Evolutionary conservation across 2,113 vertebrate genomes (phyloP), one percentile per base, ranked within the genome.

Genomic region (Oriolus oriolus): DNA sequence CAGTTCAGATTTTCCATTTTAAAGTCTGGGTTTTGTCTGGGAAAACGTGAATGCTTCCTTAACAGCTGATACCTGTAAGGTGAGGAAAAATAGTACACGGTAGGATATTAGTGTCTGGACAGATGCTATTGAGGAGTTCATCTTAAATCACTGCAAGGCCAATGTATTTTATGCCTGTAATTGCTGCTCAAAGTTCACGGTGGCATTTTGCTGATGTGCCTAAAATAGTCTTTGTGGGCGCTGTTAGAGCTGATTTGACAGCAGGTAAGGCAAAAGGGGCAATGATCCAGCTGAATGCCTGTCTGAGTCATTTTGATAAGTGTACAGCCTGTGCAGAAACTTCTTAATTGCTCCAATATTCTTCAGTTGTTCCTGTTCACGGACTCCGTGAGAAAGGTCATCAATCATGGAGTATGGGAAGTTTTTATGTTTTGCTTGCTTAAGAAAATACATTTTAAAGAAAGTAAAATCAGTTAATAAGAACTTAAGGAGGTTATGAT

Each of bases 171-270:
- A 86, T 27, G n/a, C 91, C 93, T 96, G 31, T 97, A 98, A 98
- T 96, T 98, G 96, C 97, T 92, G 85, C 94, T 97, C 82, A 97
- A 97, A 97, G 97, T 97, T 98, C 97, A 97, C 22, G 3, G 91
- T 97, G 98, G 95, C 96, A 97, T 98, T 98, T 98, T 96, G 93
- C 95, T 97, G 96, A 97, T 94, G 93, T 73, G 89, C 97, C 93
- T 90, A 88, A 97, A 97, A 97, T 96, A 96, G 94, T 35, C 95
- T 97, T 96, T 15, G 33, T 87, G 86, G 95, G 96, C 84, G 74
- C 96, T 87, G 86, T 73, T 94, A 44, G 57, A 93, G 69, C 47
- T 57, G 52, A 59, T 96, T 90, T 97, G 97, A 97, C 97, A 96
- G 95, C 44, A 73, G 92, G 81, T 90, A 95, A 96, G 86, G 96